These are phyloP conservation scores for Orthonychiurus folsomi DNA, from an alignment of 2,888 invertebrate species.

Conservation along the genomic window DNA sequence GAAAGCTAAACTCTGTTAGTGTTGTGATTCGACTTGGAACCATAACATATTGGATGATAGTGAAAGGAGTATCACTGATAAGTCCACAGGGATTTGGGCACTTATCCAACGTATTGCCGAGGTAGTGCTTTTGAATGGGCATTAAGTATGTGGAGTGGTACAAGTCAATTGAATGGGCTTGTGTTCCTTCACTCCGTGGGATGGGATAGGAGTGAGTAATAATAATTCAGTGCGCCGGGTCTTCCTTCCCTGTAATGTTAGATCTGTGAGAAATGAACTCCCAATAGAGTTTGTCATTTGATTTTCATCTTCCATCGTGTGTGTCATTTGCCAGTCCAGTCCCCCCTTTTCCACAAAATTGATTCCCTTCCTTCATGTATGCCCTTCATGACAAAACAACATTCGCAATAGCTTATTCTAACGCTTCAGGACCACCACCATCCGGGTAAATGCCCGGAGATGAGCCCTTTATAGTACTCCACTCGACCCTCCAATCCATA, in stretches of 20 bases:
- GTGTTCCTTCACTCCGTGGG: not conserved
- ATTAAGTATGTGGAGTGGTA: not conserved
- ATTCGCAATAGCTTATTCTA: too few species aligned
- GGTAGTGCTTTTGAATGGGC: not conserved
- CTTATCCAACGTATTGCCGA: constrained; percentile 26
- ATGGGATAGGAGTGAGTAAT: constrained; percentile 1
- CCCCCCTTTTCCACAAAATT: constrained; percentile 1
- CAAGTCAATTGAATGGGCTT: constrained; percentile 3
- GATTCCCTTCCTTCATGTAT: too few species aligned
- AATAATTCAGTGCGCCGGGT: not conserved
- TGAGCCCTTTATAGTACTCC: too few species aligned
- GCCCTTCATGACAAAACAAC: too few species aligned
- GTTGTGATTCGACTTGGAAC: too few species aligned
- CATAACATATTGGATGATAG: too few species aligned
- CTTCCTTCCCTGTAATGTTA: constrained; percentile 33
- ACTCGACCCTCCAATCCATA: not conserved
- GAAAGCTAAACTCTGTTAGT: too few species aligned
- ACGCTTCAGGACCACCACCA: too few species aligned
- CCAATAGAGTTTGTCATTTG: constrained; percentile 41
- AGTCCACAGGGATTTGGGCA: constrained; percentile 35
- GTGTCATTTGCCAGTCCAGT: not conserved
- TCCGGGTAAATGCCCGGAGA: too few species aligned
- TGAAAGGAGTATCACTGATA: constrained; percentile 21
- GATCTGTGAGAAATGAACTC: constrained; percentile 42
- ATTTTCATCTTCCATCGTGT: constrained; percentile 36